Evolutionary conservation across 2,888 invertebrate genomes (phyloP), one percentile per base, ranked within the genome.

Genomic region (Strigamia crassipes): DNA sequence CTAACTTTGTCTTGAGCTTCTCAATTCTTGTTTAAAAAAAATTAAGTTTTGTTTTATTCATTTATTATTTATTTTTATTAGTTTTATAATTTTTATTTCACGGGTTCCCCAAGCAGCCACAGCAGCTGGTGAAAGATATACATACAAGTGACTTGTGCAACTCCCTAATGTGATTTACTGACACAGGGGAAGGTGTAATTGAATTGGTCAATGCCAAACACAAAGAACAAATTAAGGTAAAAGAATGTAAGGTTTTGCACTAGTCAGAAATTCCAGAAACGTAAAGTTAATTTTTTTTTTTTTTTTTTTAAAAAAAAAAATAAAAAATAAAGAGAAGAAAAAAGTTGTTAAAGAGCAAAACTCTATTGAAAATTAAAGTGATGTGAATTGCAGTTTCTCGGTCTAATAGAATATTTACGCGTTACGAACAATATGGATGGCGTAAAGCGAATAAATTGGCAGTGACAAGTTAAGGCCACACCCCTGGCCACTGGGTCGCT

Each of bases 401-500:
- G 18, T 8, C 56, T n/a, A 56, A 56, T 56, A 18, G 56, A 56
- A 56, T 56, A 56, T 56, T 56, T n/a, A 56, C 18, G n/a, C 1
- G 15, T 21, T 56, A 56, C 56, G 21, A n/a, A 18, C 21, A 56
- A 56, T 18, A 18, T 21, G 56, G 38, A 15, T 21, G 56, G 56
- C 8, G 56, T 56, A 18, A 18, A 56, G 56, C 18, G 18, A 56
- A 56, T 56, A 56, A 56, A 56, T 56, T 56, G 56, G 56, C 56
- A 56, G 56, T 56, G 56, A 56, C 56, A 56, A 56, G 56, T 56
- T 56, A 56, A 56, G 56, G 56, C 56, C 56, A 56, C 56, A 56
- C 56, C 56, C 56, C 56, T 56, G 56, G 56, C n/a, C 56, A 56
- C 18, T 56, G 56, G 56, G 56, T 56, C 56, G 56, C 18, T 4